Percentiles rank a stretch among this genome's conserved stretches.
Conservation (phyloP, 1,140 invertebrate species). For the Leptonema lineaticorne region DNA sequence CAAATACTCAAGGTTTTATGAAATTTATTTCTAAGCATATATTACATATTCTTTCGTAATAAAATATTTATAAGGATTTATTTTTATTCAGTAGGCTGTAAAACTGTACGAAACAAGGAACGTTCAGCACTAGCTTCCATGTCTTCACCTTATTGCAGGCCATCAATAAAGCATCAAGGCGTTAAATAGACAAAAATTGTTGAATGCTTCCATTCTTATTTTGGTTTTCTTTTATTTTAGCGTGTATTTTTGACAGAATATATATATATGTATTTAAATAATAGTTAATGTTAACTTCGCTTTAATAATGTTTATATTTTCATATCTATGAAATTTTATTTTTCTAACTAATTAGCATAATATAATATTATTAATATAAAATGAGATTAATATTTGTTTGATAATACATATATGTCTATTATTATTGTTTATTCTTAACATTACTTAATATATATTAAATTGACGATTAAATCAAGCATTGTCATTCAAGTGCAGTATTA, state of each 20-base stretch:
- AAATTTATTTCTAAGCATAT: neutral
- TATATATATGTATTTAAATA: neutral
- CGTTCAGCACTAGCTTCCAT: constrained; percentile 9
- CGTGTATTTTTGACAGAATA: neutral
- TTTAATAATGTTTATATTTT: neutral
- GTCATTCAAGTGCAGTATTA: too few species aligned
- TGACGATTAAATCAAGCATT: too few species aligned
- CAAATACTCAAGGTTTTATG: constrained; percentile 27
- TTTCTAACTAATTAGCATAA: neutral
- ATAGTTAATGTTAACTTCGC: neutral
- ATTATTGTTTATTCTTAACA: too few species aligned
- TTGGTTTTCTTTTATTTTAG: neutral
- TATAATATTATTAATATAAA: neutral
- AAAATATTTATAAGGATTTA: constrained; percentile 2
- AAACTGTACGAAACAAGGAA: constrained; percentile 32
- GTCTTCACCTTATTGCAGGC: constrained; percentile 26
- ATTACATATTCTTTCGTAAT: neutral
- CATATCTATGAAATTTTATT: neutral
- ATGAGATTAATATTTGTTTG: neutral
- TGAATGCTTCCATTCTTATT: neutral
- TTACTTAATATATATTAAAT: too few species aligned
- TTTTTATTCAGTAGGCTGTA: constrained; percentile 33
- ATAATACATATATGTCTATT: neutral
- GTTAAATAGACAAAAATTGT: neutral
- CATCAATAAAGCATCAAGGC: neutral